Evolutionary conservation across 2,113 vertebrate genomes (phyloP).

Genomic region (Myrmecobius fasciatus): DNA sequence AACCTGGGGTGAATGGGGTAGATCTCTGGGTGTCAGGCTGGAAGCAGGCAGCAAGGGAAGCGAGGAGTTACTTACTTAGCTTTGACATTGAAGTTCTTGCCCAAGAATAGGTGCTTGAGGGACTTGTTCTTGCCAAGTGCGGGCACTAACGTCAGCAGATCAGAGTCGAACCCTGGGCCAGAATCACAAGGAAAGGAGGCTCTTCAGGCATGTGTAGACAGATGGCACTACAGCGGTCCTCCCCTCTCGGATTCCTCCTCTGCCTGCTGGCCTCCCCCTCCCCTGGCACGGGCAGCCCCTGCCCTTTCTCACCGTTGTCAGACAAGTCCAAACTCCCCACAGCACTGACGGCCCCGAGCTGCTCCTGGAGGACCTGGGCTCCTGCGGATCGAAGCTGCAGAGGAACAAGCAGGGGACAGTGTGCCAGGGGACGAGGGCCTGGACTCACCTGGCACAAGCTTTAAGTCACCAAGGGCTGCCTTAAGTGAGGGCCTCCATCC

Average conservation of each 20-base stretch:
- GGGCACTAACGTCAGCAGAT: slow-evolving; percentile 89
- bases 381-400: slow-evolving; percentile 90
- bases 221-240: not conserved
- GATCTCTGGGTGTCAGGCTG: not conserved
- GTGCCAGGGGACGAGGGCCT: slow-evolving; percentile 26
- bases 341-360: slow-evolving; percentile 88
- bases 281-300: not conserved
- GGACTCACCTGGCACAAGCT: not conserved
- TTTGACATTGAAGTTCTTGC: slow-evolving; percentile 95
- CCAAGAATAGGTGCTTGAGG: slow-evolving; percentile 92
- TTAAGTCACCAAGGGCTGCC: not conserved
- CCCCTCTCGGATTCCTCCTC: not conserved
- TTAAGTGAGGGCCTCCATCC: too few species aligned
- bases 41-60: not conserved
- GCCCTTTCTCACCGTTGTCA: slow-evolving; percentile 89
- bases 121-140: slow-evolving; percentile 91
- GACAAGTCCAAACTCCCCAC: slow-evolving; percentile 92
- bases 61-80: slow-evolving; percentile 85
- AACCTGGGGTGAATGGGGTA: not conserved
- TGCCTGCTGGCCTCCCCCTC: not conserved
- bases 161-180: slow-evolving; percentile 88
- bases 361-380: slow-evolving; percentile 91
- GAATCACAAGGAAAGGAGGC: not conserved
- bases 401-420: slow-evolving; percentile 44
- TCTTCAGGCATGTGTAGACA: not conserved